Base-by-base conservation (phyloP, 2,888 invertebrate species). In the Apodemia duryi region DNA sequence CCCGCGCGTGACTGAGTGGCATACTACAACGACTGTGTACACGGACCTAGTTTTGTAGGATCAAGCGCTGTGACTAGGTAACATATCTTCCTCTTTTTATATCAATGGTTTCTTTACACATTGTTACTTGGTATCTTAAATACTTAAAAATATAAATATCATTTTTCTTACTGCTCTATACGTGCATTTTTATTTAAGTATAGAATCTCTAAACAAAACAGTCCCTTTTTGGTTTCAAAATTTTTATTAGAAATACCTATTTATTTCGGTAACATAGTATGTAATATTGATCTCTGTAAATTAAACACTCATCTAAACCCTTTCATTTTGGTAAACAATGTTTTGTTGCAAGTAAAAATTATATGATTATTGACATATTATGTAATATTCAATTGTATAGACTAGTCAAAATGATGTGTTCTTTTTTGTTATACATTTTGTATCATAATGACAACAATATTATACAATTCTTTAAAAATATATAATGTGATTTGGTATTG, bases 231-330 rank as follows among this genome's bases (percentile, higher is more conserved):
- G 11, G 10, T 54, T 54, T 54, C 54, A 28, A 54, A 54, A 54
- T 54, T 54, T 9, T 29, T 54, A 54, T 29, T 29, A 54, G 11
- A 54, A 29, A 54, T 10, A 51, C 29, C 54, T 54, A 54, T 63
- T 63, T 63, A 41, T 43, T 54, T 29, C 0, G 29, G 41, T 63
- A 63, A 63, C 28, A 13, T 35, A 54, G 52, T 43, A 21, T 61
- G 46, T 35, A 65, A 61, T 38, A 65, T 61, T 65, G 65, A 65
- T 61, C 61, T 65, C 65, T 65, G 9, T 46, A 62, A 62, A 62
- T 46, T 32, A 62, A 62, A 62, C 6, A 13, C 13, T 1, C 29
- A 29, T 32, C 13, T 32, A 57, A 57, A 57, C 2, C 57, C 11
- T 2, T 57, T 57, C 10, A 11, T 11, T 52, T 52, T 21, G 57